Conservation (phyloP, 2,888 invertebrate genomes). For the Unio pictorum region DNA sequence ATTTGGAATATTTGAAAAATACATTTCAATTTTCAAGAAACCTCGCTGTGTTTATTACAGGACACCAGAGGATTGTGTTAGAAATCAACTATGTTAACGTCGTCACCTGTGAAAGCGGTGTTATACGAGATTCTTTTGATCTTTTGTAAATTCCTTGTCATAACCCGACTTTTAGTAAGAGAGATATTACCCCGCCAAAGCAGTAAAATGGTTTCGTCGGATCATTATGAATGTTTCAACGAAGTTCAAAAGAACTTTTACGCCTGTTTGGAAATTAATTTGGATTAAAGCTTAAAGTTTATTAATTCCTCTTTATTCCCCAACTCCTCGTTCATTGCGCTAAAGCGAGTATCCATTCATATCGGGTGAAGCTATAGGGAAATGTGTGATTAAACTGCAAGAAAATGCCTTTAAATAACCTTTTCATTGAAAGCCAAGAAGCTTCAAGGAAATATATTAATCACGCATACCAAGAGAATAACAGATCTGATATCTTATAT, state of each 20-base stretch:
- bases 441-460: too few species aligned
- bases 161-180: constrained; percentile 6
- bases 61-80: constrained; percentile 9
- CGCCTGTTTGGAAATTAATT: constrained; percentile 38
- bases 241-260: constrained; percentile 30
- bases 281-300: constrained; percentile 25
- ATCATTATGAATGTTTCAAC: constrained; percentile 9
- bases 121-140: constrained; percentile 22
- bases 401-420: too few species aligned
- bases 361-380: too few species aligned
- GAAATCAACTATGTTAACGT: constrained; percentile 12
- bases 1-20: too few species aligned
- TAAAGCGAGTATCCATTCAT: too few species aligned
- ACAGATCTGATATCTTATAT: too few species aligned
- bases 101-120: constrained; percentile 23
- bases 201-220: constrained; percentile 11
- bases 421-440: too few species aligned
- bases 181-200: constrained; percentile 11
- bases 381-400: too few species aligned
- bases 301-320: constrained; percentile 24
- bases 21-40: too few species aligned
- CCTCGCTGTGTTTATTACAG: too few species aligned
- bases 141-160: constrained; percentile 18
- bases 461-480: too few species aligned
- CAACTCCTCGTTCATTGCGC: background rate